Evolutionary conservation across 1,140 invertebrate genomes (phyloP).

Genomic region (Brachionus paranguensis): DNA sequence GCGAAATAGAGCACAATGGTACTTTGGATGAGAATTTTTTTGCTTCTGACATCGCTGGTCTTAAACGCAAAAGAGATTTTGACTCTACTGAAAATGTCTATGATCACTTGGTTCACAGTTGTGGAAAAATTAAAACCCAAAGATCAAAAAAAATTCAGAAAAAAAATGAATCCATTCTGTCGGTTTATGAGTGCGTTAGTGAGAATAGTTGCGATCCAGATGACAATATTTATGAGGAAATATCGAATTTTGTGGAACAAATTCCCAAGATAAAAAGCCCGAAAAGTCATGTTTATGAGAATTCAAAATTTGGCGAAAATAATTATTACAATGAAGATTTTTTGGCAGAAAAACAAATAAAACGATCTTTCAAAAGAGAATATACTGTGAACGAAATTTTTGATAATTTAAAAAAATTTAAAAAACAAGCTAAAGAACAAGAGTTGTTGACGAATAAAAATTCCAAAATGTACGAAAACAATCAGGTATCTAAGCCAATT

Average conservation of each 20-base stretch:
- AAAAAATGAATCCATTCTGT: background rate
- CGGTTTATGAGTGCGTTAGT: background rate
- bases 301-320: background rate
- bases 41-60: background rate
- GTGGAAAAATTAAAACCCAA: background rate
- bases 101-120: background rate
- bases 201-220: background rate
- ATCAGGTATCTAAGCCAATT: background rate
- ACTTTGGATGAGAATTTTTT: background rate
- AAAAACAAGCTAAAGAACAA: constrained; percentile 30
- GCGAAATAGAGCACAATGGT: background rate
- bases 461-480: background rate
- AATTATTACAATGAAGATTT: background rate
- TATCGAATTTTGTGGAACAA: constrained; percentile 6
- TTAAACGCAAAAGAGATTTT: background rate
- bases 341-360: background rate
- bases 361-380: background rate
- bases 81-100: background rate
- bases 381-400: constrained; percentile 29
- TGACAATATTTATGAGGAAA: constrained; percentile 20
- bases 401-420: constrained; percentile 35
- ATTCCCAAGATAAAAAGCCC: background rate
- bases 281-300: background rate
- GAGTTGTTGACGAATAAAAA: constrained; percentile 15
- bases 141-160: background rate